Conservation (phyloP, 2,888 invertebrate species). For the Ceraclea dissimilis region DNA sequence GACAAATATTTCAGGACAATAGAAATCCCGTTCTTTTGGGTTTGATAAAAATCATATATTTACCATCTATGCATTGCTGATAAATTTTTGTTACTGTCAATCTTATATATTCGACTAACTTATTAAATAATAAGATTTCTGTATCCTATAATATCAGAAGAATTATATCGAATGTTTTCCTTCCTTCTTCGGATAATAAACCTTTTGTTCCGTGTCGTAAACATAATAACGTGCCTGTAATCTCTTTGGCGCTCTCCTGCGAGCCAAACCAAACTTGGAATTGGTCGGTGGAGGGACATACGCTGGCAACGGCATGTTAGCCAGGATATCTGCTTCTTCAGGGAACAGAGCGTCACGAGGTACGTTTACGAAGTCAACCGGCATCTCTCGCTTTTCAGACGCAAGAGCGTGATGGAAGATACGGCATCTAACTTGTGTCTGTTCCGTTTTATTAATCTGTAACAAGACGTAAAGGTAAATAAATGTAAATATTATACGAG, state of each 20-base stretch:
- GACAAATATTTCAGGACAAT: no score
- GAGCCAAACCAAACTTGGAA: background rate
- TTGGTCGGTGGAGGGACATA: background rate
- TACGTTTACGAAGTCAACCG: conserved; percentile 30
- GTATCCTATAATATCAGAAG: no score
- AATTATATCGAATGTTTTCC: background rate
- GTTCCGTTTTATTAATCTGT: conserved; percentile 66
- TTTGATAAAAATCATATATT: no score
- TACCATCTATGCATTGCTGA: no score
- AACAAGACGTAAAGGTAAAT: conserved; percentile 28
- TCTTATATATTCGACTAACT: no score
- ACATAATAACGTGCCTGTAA: background rate
- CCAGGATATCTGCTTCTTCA: conserved; percentile 40
- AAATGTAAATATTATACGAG: background rate
- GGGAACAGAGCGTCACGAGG: conserved; percentile 50
- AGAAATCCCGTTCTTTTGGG: no score
- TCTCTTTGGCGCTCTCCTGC: background rate
- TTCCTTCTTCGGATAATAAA: background rate
- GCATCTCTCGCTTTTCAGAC: conserved; percentile 53
- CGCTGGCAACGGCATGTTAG: conserved; percentile 31
- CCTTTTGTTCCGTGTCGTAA: background rate
- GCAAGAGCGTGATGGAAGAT: conserved; percentile 73
- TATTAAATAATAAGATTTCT: no score
- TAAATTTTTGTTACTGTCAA: no score
- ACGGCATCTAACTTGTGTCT: conserved; percentile 65